Conservation (phyloP, 2,888 invertebrate genomes). For the Patella depressa region DNA sequence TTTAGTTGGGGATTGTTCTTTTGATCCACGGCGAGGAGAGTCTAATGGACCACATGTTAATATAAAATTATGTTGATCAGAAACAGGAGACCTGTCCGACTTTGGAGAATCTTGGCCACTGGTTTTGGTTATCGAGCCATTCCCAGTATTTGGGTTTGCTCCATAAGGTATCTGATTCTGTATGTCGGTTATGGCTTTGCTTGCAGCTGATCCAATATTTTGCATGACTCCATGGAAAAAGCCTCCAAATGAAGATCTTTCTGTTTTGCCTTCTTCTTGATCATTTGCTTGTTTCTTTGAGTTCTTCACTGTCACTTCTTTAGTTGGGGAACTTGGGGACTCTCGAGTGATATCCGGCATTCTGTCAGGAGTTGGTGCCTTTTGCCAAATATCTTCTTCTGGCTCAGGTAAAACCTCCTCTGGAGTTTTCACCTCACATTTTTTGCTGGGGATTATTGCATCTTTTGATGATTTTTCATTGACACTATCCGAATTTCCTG, state of each 20-base stretch:
- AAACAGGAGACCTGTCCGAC: background rate
- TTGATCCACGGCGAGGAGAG: background rate
- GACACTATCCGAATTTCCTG: too few relatives aligned
- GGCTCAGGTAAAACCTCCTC: background rate
- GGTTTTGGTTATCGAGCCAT: slow-evolving; percentile 23
- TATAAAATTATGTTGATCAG: background rate
- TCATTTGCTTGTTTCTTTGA: background rate
- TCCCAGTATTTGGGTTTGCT: slow-evolving; percentile 24
- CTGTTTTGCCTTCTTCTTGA: background rate
- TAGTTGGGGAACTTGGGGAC: background rate
- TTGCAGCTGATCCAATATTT: slow-evolving; percentile 58
- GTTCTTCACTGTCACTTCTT: background rate
- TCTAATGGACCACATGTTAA: background rate
- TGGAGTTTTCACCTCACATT: background rate
- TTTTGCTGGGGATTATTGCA: too few relatives aligned
- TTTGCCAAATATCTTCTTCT: background rate
- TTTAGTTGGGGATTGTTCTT: background rate
- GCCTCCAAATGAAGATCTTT: background rate
- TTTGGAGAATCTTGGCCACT: background rate
- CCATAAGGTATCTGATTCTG: slow-evolving; percentile 45
- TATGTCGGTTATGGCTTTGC: slow-evolving; percentile 56
- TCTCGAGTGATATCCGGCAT: background rate
- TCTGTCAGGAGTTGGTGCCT: background rate
- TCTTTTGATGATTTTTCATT: too few relatives aligned
- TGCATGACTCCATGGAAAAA: slow-evolving; percentile 31